These are phyloP conservation scores for Clepsis dumicolana DNA, from an alignment of 2,888 invertebrate genomes.

Conservation along the genomic window DNA sequence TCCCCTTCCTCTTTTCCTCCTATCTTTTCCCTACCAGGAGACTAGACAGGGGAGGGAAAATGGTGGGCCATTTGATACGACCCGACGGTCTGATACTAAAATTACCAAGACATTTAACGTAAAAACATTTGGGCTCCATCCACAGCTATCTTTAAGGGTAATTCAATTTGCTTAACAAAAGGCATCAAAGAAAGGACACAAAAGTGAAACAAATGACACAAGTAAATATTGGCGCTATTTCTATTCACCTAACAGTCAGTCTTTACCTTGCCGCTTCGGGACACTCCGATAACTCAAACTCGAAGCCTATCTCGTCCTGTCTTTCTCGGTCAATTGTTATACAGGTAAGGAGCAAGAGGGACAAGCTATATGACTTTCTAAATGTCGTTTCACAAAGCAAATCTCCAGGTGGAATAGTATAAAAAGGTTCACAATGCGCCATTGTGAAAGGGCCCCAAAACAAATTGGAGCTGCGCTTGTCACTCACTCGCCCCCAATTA, in stretches of 20 bases:
- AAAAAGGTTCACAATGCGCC: slow-evolving; percentile 21
- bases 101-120: background rate
- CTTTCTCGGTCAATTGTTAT: background rate
- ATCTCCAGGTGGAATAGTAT: slow-evolving; percentile 4
- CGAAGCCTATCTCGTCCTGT: background rate
- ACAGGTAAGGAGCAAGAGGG: background rate
- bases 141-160: background rate
- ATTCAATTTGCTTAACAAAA: slow-evolving; percentile 9
- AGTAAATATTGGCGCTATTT: slow-evolving; percentile 20
- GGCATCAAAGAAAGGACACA: background rate
- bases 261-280: background rate
- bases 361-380: background rate
- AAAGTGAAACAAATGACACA: slow-evolving; percentile 10
- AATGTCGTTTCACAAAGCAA: background rate
- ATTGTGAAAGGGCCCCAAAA: slow-evolving; percentile 19
- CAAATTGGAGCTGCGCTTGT: slow-evolving; percentile 32
- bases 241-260: slow-evolving; percentile 20
- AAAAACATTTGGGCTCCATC: background rate
- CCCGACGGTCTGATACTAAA: too few species aligned
- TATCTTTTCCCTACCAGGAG: too few species aligned
- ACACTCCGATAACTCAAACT: background rate
- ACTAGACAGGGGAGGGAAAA: background rate
- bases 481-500: slow-evolving; percentile 28
- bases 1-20: too few species aligned
- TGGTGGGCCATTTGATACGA: too few species aligned